Evolutionary conservation across 2,797 vertebrate species (phyloP).

Genomic region (Gymnopithys bicolor): DNA sequence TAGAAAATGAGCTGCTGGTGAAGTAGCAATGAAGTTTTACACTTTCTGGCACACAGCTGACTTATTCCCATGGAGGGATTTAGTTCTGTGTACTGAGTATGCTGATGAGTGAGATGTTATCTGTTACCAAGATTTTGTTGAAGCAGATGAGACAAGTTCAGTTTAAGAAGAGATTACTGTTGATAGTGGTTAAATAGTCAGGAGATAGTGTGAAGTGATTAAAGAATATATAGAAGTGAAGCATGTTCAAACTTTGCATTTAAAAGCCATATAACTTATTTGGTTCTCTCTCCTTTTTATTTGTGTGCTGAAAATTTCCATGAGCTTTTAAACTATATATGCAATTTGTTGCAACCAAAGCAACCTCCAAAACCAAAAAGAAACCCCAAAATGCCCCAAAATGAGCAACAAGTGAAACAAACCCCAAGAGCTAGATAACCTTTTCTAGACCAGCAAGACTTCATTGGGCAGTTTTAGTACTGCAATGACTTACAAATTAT

Average conservation of each 20-base stretch:
- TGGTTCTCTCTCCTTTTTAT: neutral
- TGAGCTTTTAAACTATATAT: neutral
- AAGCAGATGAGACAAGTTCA: neutral
- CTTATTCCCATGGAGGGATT: neutral
- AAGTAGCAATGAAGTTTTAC: neutral
- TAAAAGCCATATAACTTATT: neutral
- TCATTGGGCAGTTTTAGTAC: neutral
- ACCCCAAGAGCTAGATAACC: neutral
- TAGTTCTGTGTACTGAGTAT: neutral
- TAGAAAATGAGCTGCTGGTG: neutral
- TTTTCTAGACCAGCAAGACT: neutral
- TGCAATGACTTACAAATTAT: neutral
- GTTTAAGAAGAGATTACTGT: neutral
- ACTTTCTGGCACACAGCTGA: neutral
- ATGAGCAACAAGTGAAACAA: neutral
- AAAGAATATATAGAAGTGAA: neutral
- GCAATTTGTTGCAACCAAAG: neutral
- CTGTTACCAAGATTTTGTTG: neutral
- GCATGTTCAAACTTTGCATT: neutral
- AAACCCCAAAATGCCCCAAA: neutral
- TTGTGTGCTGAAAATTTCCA: neutral
- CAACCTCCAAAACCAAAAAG: neutral
- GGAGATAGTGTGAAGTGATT: neutral
- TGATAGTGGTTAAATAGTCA: neutral
- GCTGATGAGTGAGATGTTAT: neutral